Evolutionary conservation across 2,113 vertebrate species (phyloP), one percentile per base, ranked within the genome.

Genomic region (Hymenochirus boettgeri): DNA sequence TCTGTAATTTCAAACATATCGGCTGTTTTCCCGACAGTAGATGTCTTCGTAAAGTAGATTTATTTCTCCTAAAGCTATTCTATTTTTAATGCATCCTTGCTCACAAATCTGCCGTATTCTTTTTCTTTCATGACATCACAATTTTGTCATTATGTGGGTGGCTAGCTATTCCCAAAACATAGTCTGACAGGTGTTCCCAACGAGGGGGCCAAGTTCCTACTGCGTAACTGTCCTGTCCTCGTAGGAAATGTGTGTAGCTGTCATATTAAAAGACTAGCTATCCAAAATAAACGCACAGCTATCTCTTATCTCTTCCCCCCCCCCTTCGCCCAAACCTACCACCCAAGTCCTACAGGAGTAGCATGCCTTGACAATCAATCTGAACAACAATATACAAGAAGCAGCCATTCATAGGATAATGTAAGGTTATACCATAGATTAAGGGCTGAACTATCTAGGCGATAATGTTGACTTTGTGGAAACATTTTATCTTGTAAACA

Each of bases 301-400:
- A 66, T 66, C 54, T 23, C 45, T 66, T 45, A 58, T 66, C 2
- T 17, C 13, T 27, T 46, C 64, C 55, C 47, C 64, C 63, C 23
- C 27, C 17, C 5, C 7, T 17, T 17, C 39, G 17, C 39, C n/a
- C n/a, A n/a, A n/a, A n/a, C n/a, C n/a, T n/a, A n/a, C n/a, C n/a
- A n/a, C n/a, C 39, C 12, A 35, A 26, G 53, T 13, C 25, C 26
- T 50, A 37, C 42, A 29, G 26, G 42, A 48, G 58, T 13, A 31
- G 3, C 12, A 31, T 10, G 55, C 54, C 55, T 50, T 8, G 15
- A 21, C 46, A 11, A 66, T 66, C 64, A 66, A 66, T 66, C 55
- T 58, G 64, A 56, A 58, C 55, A 66, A 58, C 64, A 58, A 66
- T 66, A 58, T 66, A 58, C 64, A 59, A 66, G 64, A 59, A 58